These are phyloP conservation scores for Sinocyclocheilus maitianheensis DNA, from an alignment of 2,113 vertebrate species.

Conservation along the genomic window DNA sequence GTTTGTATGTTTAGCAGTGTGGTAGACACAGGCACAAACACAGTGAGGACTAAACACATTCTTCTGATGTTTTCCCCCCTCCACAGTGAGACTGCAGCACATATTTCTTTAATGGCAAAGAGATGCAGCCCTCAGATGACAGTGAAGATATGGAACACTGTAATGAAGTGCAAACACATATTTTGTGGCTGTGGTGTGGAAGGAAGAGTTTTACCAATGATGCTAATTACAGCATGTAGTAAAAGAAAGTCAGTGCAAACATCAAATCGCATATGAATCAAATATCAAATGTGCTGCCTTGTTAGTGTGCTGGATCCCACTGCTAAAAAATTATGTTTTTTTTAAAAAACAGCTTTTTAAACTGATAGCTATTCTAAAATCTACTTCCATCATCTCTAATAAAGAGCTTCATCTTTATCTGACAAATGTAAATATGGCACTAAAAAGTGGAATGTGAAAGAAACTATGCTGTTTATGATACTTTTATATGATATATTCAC, in stretches of 20 bases:
- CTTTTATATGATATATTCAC: no score
- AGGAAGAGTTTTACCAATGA: background rate
- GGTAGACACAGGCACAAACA: background rate
- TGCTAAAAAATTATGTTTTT: background rate
- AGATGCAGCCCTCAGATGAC: background rate
- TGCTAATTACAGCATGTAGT: background rate
- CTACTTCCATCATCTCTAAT: background rate
- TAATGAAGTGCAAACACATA: conserved; percentile 15
- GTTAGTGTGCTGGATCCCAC: background rate
- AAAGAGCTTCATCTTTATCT: no score
- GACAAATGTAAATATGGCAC: no score
- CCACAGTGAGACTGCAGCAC: background rate
- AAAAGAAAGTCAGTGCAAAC: background rate
- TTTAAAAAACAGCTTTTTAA: background rate
- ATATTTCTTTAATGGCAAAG: background rate
- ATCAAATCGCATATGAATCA: background rate
- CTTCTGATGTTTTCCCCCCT: conserved; percentile 4
- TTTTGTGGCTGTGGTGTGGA: background rate
- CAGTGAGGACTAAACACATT: conserved; percentile 3
- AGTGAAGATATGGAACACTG: background rate
- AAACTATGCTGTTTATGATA: no score
- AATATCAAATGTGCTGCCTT: background rate
- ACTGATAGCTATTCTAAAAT: background rate
- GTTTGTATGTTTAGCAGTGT: conserved; percentile 13
- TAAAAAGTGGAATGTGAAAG: no score